phyloP scores from a whole-genome alignment of 1,140 invertebrate genomes.

The Asbolus verrucosus region DNA sequence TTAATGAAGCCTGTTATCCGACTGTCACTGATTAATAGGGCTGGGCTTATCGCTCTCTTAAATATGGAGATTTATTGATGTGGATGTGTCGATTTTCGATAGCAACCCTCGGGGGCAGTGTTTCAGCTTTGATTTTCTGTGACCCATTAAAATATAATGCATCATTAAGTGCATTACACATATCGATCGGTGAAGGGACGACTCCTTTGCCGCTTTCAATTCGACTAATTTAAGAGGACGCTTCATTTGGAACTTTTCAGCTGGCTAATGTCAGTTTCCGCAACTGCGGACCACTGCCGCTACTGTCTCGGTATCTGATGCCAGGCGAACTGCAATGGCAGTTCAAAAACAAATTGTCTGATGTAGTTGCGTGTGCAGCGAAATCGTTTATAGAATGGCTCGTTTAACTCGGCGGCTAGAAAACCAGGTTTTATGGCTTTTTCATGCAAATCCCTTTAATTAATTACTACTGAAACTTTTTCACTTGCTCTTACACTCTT shows the following conservation, averaged over 20 bases:
- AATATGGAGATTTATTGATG: slow-evolving; percentile 27
- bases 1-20: slow-evolving; percentile 16
- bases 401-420: slow-evolving; percentile 28
- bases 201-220: slow-evolving; percentile 33
- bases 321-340: slow-evolving; percentile 23
- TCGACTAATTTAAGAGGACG: slow-evolving; percentile 56
- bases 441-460: slow-evolving; percentile 26
- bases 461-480: slow-evolving; percentile 36
- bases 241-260: slow-evolving; percentile 56
- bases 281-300: slow-evolving; percentile 31
- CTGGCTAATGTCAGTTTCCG: slow-evolving; percentile 55
- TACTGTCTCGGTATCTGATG: slow-evolving; percentile 37
- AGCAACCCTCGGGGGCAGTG: no score
- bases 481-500: slow-evolving; percentile 5
- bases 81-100: slow-evolving; percentile 10
- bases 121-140: slow-evolving; percentile 45
- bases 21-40: slow-evolving; percentile 16
- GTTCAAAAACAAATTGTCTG: slow-evolving; percentile 35
- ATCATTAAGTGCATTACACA: slow-evolving; percentile 51
- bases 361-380: slow-evolving; percentile 31
- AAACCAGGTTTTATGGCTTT: slow-evolving; percentile 29
- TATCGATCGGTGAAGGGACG: slow-evolving; percentile 43
- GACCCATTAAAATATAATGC: slow-evolving; percentile 57
- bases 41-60: slow-evolving; percentile 5
- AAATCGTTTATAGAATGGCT: slow-evolving; percentile 23